Base-by-base conservation (phyloP, 2,113 vertebrate genomes). In the Odocoileus virginianus region DNA sequence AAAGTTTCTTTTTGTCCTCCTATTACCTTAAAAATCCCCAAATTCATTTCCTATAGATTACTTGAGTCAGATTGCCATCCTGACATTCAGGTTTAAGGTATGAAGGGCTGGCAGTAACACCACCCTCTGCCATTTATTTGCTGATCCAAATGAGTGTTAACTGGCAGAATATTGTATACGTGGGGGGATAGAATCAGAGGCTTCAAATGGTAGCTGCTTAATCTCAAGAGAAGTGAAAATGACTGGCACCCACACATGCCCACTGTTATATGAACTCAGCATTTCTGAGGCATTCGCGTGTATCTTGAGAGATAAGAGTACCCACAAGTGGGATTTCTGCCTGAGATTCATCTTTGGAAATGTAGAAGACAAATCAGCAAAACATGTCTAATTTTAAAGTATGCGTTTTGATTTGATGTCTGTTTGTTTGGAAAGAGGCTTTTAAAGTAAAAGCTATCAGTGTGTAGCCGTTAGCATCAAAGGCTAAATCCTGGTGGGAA, bases 391-490 rank as follows among this genome's bases (percentile, higher is more conserved):
- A 83, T 79, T 78, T 94, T 89, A 90, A 89, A 92, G 81, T n/a
- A 55, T 92, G 23, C 14, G 1, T 82, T 94, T 81, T 83, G 21
- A 81, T 58, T 82, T 78, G 50, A 9, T 78, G 6, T 33, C 33
- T 54, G 0, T 89, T 36, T 81, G n/a, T 92, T 87, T 97, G 60
- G 52, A 92, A 94, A 88, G 86, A 97, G n/a, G 14, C 15, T 93
- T 95, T 96, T 55, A 40, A 89, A 93, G 71, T 79, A 33, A 91
- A 95, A 94, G 40, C 27, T 40, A 8, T 82, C 25, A 52, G 0
- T 57, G 19, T 89, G 40, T 89, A 30, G 16, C 43, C 17, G 2
- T 61, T 92, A 55, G 58, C 74, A n/a, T 94, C 17, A 83, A 78
- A 92, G 47, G 13, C 45, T 64, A 40, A 96, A 43, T 71, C 61